phyloP scores from a whole-genome alignment of 1,140 invertebrate genomes.

The Dreissena rostriformis region DNA sequence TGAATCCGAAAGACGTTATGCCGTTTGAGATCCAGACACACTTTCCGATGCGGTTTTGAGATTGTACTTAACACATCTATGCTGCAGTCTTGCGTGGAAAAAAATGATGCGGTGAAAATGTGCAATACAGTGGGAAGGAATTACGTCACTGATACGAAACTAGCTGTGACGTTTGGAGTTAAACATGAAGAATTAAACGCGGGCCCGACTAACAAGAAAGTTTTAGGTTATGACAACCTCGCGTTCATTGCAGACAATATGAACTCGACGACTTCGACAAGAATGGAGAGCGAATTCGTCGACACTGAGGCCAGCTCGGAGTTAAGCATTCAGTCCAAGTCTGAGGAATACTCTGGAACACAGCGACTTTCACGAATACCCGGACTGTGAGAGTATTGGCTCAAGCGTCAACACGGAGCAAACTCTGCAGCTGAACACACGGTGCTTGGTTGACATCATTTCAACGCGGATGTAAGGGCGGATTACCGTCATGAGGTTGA shows the following conservation, averaged over 20 bases:
- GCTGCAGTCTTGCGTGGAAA: slow-evolving; percentile 37
- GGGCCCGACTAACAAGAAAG: neutral
- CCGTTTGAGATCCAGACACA: slow-evolving; percentile 48
- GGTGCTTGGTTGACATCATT: slow-evolving; percentile 14
- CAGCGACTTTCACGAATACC: neutral
- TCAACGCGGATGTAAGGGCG: slow-evolving; percentile 4
- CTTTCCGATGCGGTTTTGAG: slow-evolving; percentile 50
- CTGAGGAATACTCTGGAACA: neutral
- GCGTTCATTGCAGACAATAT: slow-evolving; percentile 32
- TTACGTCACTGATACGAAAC: slow-evolving; percentile 53
- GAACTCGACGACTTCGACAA: slow-evolving; percentile 25
- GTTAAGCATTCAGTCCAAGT: slow-evolving; percentile 32
- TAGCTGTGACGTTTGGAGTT: slow-evolving; percentile 46
- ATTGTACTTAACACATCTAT: slow-evolving; percentile 46
- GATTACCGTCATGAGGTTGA: too few relatives aligned
- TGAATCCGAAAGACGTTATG: slow-evolving; percentile 37
- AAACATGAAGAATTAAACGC: neutral
- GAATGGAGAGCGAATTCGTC: slow-evolving; percentile 38
- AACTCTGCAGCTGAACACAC: slow-evolving; percentile 19
- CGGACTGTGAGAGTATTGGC: slow-evolving; percentile 28
- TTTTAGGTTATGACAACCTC: slow-evolving; percentile 23
- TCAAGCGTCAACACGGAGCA: slow-evolving; percentile 25
- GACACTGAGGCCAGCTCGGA: slow-evolving; percentile 49
- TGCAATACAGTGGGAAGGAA: slow-evolving; percentile 32
- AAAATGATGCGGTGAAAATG: slow-evolving; percentile 45